A percentile compares a stretch with the other conserved stretches of the same genome.
phyloP scores from a whole-genome alignment of 2,113 vertebrate genomes.

The Ceyx melanurus region DNA sequence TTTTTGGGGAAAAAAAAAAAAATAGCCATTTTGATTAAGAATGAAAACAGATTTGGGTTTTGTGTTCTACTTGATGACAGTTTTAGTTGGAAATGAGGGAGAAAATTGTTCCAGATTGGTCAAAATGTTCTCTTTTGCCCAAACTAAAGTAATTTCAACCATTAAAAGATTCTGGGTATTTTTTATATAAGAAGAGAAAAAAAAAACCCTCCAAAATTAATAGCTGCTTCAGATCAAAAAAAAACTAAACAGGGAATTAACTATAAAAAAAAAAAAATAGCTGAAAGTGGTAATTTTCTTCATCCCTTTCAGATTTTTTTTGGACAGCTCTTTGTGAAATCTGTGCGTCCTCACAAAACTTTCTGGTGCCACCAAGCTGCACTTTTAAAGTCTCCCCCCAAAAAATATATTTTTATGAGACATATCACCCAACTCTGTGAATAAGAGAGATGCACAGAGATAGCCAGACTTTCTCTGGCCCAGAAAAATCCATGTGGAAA shows the following conservation, averaged over 20 bases:
- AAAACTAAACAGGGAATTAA: neutral
- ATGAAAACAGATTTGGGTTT: neutral
- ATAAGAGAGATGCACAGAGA: neutral
- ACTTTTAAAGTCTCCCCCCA: neutral
- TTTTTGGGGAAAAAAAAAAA: neutral
- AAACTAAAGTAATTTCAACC: neutral
- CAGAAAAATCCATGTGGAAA: neutral
- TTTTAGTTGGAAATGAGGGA: conserved; percentile 2
- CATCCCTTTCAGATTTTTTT: neutral
- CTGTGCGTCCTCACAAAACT: neutral
- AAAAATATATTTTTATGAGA: neutral
- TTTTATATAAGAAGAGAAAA: neutral
- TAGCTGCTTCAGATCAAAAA: neutral
- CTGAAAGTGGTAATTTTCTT: neutral
- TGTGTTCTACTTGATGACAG: conserved; percentile 4
- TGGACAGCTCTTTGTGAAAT: neutral
- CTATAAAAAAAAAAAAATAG: neutral
- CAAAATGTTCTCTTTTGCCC: neutral
- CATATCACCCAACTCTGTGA: neutral
- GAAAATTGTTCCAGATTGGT: neutral
- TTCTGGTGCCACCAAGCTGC: neutral
- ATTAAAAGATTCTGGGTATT: neutral
- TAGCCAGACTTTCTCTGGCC: neutral
- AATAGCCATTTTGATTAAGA: neutral
- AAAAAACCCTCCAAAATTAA: neutral